Percentiles rank a stretch among this genome's conserved stretches.
Evolutionary conservation across 53 echinoderm and acorn worm genomes (phyloP).

Genomic region (Apostichopus leukothele): DNA sequence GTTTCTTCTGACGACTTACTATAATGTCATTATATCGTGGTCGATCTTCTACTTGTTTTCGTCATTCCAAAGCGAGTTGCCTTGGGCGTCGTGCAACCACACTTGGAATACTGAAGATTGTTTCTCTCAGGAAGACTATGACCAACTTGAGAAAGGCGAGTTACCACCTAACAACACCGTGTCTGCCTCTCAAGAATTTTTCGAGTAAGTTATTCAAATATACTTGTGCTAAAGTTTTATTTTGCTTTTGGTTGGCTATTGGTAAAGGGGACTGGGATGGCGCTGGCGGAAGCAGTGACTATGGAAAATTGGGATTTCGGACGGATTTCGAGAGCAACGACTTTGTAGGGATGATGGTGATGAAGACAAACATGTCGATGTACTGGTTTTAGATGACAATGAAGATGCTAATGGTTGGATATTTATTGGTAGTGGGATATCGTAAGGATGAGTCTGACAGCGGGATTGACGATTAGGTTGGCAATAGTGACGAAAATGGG

Average conservation of each 20-base stretch:
- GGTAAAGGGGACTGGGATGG: neutral
- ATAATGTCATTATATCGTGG: conserved; percentile 99
- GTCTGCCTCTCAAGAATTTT: conserved; percentile 88
- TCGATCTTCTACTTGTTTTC: conserved; percentile 90
- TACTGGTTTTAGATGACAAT: too few relatives aligned
- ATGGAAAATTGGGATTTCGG: too few relatives aligned
- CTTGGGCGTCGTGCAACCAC: conserved; percentile 81
- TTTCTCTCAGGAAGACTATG: conserved; percentile 79
- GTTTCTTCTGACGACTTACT: conserved; percentile 95
- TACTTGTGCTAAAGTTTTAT: too few relatives aligned
- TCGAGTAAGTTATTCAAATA: conserved; percentile 64
- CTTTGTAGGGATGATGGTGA: too few relatives aligned
- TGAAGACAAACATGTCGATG: too few relatives aligned
- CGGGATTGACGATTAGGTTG: too few relatives aligned
- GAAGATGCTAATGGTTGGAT: too few relatives aligned
- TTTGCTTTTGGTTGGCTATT: neutral
- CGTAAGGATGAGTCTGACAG: too few relatives aligned
- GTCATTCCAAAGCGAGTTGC: conserved; percentile 81
- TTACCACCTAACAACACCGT: conserved; percentile 74
- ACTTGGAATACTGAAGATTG: conserved; percentile 83
- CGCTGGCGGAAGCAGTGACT: too few relatives aligned
- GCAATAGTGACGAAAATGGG: too few relatives aligned
- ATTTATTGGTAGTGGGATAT: too few relatives aligned
- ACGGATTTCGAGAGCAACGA: too few relatives aligned
- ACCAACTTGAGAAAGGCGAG: conserved; percentile 53